Conservation (phyloP, 1,140 invertebrate species). For the Radopholus similis region DNA sequence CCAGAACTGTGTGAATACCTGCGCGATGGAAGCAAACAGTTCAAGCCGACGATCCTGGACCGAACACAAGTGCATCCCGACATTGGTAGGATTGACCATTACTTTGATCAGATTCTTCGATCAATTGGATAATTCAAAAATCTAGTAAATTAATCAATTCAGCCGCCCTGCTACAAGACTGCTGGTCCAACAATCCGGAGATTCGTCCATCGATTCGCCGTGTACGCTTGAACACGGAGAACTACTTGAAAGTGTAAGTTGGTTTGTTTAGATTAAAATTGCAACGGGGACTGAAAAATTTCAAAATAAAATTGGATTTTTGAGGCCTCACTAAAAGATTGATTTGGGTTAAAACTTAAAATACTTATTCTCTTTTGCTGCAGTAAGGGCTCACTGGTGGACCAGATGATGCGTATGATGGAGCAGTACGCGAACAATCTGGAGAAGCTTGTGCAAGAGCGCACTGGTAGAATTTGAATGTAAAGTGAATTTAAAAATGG, state of each 20-base stretch:
- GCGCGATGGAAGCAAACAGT: slow-evolving; percentile 50
- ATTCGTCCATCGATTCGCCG: slow-evolving; percentile 54
- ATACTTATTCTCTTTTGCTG: too few species aligned
- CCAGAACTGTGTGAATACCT: slow-evolving; percentile 54
- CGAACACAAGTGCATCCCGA: slow-evolving; percentile 52
- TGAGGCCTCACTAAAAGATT: too few species aligned
- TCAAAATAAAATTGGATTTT: too few species aligned
- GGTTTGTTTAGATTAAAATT: too few species aligned
- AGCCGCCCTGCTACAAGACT: slow-evolving; percentile 49
- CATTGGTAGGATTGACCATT: slow-evolving; percentile 22
- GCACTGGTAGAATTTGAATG: too few species aligned
- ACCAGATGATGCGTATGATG: slow-evolving; percentile 59
- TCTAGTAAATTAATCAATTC: too few species aligned
- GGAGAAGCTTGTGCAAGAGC: slow-evolving; percentile 85
- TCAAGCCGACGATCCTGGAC: slow-evolving; percentile 52
- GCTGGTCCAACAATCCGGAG: slow-evolving; percentile 57
- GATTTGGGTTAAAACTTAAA: too few species aligned
- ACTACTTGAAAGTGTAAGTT: slow-evolving; percentile 60
- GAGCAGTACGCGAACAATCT: slow-evolving; percentile 85
- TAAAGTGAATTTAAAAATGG: too few species aligned
- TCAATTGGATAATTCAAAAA: too few species aligned
- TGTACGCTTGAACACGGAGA: slow-evolving; percentile 56
- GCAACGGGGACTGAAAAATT: too few species aligned
- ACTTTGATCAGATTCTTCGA: neutral
- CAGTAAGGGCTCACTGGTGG: slow-evolving; percentile 56